Percentiles rank a stretch among this genome's conserved stretches.
Conservation (phyloP, 1,140 invertebrate species). For the Diabrotica undecimpunctata region DNA sequence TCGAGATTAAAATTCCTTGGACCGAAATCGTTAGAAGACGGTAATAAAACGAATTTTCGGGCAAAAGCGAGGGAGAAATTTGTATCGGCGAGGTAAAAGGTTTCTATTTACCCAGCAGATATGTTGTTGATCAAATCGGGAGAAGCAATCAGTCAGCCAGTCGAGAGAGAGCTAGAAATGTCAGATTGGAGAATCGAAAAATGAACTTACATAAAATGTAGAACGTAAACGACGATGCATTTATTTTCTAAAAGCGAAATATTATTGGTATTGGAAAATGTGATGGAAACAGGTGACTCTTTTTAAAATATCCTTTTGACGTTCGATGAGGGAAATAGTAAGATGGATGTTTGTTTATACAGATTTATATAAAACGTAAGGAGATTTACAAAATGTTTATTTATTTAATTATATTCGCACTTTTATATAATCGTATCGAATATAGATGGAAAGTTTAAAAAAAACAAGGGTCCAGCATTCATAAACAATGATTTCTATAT, state of each 20-base stretch:
- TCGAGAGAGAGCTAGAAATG: slow-evolving; percentile 4
- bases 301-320: neutral
- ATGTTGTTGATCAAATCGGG: slow-evolving; percentile 37
- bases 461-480: no score
- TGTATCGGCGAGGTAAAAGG: slow-evolving; percentile 35
- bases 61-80: slow-evolving; percentile 19
- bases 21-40: slow-evolving; percentile 1
- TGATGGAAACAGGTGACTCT: neutral
- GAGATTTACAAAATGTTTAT: no score
- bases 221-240: neutral
- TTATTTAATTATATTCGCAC: no score
- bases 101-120: slow-evolving; percentile 39
- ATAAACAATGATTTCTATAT: no score
- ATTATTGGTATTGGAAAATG: neutral
- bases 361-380: no score
- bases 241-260: neutral
- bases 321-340: no score
- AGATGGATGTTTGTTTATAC: no score
- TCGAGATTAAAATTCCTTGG: slow-evolving; percentile 2
- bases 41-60: slow-evolving; percentile 1
- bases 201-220: slow-evolving; percentile 12
- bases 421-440: no score
- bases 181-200: slow-evolving; percentile 18
- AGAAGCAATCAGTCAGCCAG: slow-evolving; percentile 37
- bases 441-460: no score